Conservation (phyloP, 2,797 vertebrate genomes). For the Eupleurogrammus muticus region DNA sequence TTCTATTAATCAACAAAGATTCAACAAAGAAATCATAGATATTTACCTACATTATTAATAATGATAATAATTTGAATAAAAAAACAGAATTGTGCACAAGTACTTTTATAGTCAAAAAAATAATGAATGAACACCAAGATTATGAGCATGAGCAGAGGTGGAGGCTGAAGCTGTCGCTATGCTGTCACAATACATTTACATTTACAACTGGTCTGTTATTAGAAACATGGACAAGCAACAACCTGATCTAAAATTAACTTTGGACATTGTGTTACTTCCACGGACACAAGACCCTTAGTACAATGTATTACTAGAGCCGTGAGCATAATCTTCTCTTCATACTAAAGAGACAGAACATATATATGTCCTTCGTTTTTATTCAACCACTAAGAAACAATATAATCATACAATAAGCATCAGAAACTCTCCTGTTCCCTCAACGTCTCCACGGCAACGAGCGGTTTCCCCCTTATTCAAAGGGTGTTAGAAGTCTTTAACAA, state of each 20-base stretch:
- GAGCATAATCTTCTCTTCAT: background rate
- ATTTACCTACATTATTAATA: background rate
- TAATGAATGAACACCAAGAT: no score
- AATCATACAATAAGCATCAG: constrained; percentile 6
- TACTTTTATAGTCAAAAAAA: no score
- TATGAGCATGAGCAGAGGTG: no score
- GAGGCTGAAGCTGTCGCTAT: no score
- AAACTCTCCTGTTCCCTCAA: constrained; percentile 16
- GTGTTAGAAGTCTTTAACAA: constrained; percentile 37
- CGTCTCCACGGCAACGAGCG: constrained; percentile 34
- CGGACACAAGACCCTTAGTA: background rate
- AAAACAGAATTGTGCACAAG: no score
- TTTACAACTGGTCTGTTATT: no score
- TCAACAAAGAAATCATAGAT: no score
- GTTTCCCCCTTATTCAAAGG: constrained; percentile 11
- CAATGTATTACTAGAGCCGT: background rate
- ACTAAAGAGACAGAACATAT: no score
- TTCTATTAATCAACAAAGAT: no score
- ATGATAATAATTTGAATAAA: no score
- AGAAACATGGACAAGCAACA: no score
- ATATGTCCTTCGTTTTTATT: background rate
- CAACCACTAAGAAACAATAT: background rate
- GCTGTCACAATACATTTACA: no score
- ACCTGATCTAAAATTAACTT: constrained; percentile 17
- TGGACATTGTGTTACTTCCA: constrained; percentile 9